phyloP scores from a whole-genome alignment of 2,888 invertebrate genomes.

The Drosophila ezoana region DNA sequence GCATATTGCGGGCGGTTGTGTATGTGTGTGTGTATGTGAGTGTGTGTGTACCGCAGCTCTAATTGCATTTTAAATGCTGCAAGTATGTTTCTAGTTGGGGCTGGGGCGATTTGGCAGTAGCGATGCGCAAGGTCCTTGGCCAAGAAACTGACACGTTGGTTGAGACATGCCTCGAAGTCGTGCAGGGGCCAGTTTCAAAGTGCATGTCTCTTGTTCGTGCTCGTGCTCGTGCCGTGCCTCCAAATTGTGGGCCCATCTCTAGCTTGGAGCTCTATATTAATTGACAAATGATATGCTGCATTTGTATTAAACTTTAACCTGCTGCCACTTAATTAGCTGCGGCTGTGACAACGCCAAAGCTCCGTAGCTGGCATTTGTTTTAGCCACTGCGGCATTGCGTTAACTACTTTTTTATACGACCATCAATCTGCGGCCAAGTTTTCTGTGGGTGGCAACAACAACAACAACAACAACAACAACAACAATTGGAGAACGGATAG shows the following conservation, averaged over 20 bases:
- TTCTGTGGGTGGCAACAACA: constrained; percentile 28
- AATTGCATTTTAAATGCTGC: constrained; percentile 76
- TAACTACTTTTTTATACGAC: constrained; percentile 74
- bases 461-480: constrained; percentile 18
- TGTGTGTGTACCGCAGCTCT: constrained; percentile 33
- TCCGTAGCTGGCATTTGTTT: constrained; percentile 27
- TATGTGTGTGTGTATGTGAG: background rate
- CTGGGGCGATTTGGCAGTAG: background rate
- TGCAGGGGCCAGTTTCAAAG: too few species aligned
- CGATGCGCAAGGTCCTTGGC: too few species aligned
- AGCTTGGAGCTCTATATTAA: constrained; percentile 43
- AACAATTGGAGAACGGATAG: constrained; percentile 4
- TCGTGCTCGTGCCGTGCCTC: too few species aligned
- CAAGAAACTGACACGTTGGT: too few species aligned
- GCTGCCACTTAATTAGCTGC: constrained; percentile 71
- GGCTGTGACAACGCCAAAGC: constrained; percentile 27
- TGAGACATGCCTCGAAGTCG: too few species aligned
- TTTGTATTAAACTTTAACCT: constrained; percentile 71
- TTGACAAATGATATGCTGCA: constrained; percentile 73
- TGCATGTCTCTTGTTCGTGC: too few species aligned
- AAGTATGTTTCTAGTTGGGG: constrained; percentile 11
- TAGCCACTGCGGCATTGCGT: constrained; percentile 60
- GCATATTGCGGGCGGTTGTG: background rate
- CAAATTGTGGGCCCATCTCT: too few species aligned
- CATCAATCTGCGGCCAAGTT: constrained; percentile 71